Evolutionary conservation across 2,888 invertebrate genomes (phyloP), one percentile per base, ranked within the genome.

Genomic region (Acanthosoma haemorrhoidale): DNA sequence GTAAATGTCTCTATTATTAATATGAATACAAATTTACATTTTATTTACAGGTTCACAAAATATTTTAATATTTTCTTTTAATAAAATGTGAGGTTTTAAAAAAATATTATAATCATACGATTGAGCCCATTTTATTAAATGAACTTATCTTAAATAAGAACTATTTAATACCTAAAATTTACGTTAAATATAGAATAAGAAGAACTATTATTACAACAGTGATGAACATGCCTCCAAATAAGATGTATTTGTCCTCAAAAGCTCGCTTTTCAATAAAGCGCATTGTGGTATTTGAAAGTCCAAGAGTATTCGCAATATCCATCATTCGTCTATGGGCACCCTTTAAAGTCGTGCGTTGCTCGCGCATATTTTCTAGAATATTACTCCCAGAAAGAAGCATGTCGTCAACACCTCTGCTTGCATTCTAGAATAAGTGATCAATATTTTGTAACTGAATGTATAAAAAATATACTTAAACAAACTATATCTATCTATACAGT

Each of bases 241-340:
- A 82, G 74, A 97, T 85, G 77, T 90, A 89, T 80, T 94, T 94
- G 80, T 98, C 97, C 78, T 96, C 92, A 1, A 86, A 83, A 6
- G 91, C 89, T 75, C 97, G 82, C 68, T 90, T 84, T 78, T 98
- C 96, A 75, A 97, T 96, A 39, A 96, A 83, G 74, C 93, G 87
- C 87, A 98, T 95, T 1, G 96, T 96, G 8, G 96, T 94, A 79
- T 95, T 96, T 6, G 95, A 96, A 63, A 98, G 82, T 0, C 97
- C 97, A 13, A 98, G 82, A 0, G 91, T 93, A 80, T 93, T 95
- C 9, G 93, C 93, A 79, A 98, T 87, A 77, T 95, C 93, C 75
- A 95, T 85, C 71, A 98, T 86, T 73, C 91, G 86, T 76, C 87
- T 87, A 74, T 92, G 92, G 0, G 94, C 94, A 1, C 92, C 92